phyloP scores from a whole-genome alignment of 2,888 invertebrate species.

The Parnassius glacialis region DNA sequence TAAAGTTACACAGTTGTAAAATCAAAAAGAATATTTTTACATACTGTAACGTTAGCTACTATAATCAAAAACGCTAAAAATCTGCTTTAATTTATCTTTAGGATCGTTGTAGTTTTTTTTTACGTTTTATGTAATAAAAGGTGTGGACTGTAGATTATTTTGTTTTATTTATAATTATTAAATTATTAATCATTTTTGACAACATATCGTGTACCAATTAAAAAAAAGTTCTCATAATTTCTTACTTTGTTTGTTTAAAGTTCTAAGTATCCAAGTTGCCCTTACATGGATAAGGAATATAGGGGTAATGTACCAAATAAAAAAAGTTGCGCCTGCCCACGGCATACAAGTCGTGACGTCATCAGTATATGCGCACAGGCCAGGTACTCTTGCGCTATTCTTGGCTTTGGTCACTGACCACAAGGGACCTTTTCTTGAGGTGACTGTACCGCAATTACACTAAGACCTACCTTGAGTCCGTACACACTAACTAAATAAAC shows the following conservation, averaged over 20 bases:
- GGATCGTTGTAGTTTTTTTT: no score
- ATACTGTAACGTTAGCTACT: background rate
- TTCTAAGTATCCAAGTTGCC: conserved; percentile 17
- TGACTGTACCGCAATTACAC: conserved; percentile 67
- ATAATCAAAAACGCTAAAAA: background rate
- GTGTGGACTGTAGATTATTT: background rate
- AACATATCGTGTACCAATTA: conserved; percentile 2
- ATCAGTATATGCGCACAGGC: conserved; percentile 51
- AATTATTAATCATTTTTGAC: conserved; percentile 10
- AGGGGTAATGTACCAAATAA: conserved; percentile 24
- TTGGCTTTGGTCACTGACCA: conserved; percentile 77
- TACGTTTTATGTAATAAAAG: no score
- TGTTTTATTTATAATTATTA: background rate
- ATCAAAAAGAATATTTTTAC: background rate
- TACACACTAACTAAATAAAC: conserved; percentile 31
- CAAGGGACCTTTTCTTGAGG: conserved; percentile 72
- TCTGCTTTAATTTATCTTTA: no score
- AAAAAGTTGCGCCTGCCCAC: conserved; percentile 41
- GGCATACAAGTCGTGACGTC: conserved; percentile 58
- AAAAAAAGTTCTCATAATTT: conserved; percentile 10
- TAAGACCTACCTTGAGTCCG: conserved; percentile 38
- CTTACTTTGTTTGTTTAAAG: conserved; percentile 7
- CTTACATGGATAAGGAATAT: conserved; percentile 16
- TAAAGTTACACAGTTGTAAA: background rate
- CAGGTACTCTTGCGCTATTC: conserved; percentile 71